A percentile compares a stretch with the other conserved stretches of the same genome.
phyloP scores from a whole-genome alignment of 2,888 invertebrate species.

The Chrysina gloriosa region DNA sequence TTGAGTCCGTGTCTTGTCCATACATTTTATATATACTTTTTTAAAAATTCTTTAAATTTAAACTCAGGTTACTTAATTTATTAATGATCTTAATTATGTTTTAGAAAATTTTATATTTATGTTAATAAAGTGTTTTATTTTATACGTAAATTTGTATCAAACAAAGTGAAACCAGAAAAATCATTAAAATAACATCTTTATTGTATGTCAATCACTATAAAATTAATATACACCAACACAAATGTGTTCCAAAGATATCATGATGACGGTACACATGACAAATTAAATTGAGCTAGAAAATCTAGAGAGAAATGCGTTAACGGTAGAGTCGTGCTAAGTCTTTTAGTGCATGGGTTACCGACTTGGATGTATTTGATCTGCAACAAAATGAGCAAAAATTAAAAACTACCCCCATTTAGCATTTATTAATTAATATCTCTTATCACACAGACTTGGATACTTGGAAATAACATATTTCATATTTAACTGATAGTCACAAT shows the following conservation, averaged over 20 bases:
- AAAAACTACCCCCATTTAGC: constrained; percentile 45
- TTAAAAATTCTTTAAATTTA: background rate
- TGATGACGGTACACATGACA: constrained; percentile 27
- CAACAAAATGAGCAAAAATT: constrained; percentile 60
- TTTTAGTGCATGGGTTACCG: constrained; percentile 81
- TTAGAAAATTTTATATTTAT: constrained; percentile 36
- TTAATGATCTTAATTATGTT: constrained; percentile 6
- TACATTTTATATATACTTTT: constrained; percentile 6
- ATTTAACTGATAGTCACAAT: no score
- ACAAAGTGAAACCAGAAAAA: constrained; percentile 8
- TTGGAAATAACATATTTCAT: no score
- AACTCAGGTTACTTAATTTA: constrained; percentile 35
- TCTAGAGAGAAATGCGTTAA: constrained; percentile 65
- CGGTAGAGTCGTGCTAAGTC: constrained; percentile 90
- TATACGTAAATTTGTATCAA: constrained; percentile 3
- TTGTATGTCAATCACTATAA: constrained; percentile 42
- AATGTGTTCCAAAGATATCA: constrained; percentile 27
- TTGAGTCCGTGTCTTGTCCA: background rate
- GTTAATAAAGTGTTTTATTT: constrained; percentile 29
- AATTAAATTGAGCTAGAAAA: constrained; percentile 38
- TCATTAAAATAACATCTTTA: constrained; percentile 42
- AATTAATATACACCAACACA: constrained; percentile 41
- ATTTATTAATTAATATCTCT: background rate
- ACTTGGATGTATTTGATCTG: constrained; percentile 83
- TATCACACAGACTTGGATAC: no score